Percentiles rank a stretch among this genome's conserved stretches.
Conservation (phyloP, 2,797 vertebrate species). For the Phylloscopus collybita region DNA sequence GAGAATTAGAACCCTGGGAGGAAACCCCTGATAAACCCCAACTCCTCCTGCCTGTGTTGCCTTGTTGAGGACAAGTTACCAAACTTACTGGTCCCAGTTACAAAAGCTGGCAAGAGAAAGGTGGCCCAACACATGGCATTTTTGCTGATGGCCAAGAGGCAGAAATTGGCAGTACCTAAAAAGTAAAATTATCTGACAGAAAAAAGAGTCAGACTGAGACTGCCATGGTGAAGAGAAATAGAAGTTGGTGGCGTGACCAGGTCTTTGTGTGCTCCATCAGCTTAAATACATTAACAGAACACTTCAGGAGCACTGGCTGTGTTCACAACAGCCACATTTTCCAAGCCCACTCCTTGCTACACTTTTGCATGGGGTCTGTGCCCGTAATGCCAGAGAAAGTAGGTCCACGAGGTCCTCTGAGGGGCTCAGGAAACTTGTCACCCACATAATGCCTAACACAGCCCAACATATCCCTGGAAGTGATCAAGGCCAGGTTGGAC, state of each 20-base stretch:
- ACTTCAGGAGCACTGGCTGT: neutral
- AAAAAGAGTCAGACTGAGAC: neutral
- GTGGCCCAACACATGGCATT: slow-evolving; percentile 27
- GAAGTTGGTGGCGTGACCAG: neutral
- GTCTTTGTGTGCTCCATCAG: neutral
- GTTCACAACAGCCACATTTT: neutral
- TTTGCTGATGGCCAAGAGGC: neutral
- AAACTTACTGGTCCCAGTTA: neutral
- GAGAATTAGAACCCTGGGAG: neutral
- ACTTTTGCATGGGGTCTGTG: neutral
- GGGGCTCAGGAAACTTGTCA: neutral
- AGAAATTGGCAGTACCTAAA: neutral
- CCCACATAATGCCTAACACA: neutral
- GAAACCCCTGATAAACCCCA: neutral
- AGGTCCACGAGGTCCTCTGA: neutral
- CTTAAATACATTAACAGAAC: neutral
- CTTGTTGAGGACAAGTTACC: neutral
- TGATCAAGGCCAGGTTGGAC: neutral
- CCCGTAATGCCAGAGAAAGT: neutral
- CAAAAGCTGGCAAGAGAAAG: neutral
- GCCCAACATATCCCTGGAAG: neutral
- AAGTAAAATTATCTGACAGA: neutral
- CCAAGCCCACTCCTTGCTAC: neutral
- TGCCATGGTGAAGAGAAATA: neutral
- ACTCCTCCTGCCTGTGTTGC: neutral